Evolutionary conservation across 2,113 vertebrate genomes (phyloP).

Genomic region (Siniperca chuatsi): DNA sequence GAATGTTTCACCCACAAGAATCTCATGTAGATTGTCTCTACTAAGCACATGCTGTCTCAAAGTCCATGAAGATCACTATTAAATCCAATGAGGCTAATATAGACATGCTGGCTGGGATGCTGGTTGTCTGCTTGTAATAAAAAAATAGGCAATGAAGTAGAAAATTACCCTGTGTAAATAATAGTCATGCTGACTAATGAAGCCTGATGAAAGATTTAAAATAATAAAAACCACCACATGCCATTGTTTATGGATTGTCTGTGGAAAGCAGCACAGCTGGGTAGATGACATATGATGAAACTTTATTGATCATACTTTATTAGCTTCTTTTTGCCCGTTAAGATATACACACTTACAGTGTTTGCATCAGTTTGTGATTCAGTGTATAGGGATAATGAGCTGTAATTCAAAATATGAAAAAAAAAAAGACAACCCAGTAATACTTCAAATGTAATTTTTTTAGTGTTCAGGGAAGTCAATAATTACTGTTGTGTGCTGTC

Average conservation of each 20-base stretch:
- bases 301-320: slow-evolving; percentile 9
- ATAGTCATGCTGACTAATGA: slow-evolving; percentile 53
- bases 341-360: neutral
- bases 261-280: slow-evolving; percentile 16
- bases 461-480: neutral
- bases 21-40: slow-evolving; percentile 38
- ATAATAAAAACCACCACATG: slow-evolving; percentile 40
- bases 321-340: neutral
- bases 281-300: slow-evolving; percentile 5
- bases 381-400: neutral
- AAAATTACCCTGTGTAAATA: slow-evolving; percentile 64
- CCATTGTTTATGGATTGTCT: slow-evolving; percentile 36
- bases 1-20: neutral
- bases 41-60: slow-evolving; percentile 24
- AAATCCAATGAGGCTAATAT: slow-evolving; percentile 30
- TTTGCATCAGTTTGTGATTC: slow-evolving; percentile 25
- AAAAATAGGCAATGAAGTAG: slow-evolving; percentile 50
- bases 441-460: too few species aligned
- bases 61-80: slow-evolving; percentile 5
- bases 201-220: slow-evolving; percentile 46
- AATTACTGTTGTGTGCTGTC: too few species aligned
- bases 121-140: slow-evolving; percentile 39
- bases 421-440: neutral
- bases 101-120: slow-evolving; percentile 22
- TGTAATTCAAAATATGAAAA: neutral